Evolutionary conservation across 2,113 vertebrate species (phyloP), one percentile per base, ranked within the genome.

Genomic region (Ahaetulla prasina): DNA sequence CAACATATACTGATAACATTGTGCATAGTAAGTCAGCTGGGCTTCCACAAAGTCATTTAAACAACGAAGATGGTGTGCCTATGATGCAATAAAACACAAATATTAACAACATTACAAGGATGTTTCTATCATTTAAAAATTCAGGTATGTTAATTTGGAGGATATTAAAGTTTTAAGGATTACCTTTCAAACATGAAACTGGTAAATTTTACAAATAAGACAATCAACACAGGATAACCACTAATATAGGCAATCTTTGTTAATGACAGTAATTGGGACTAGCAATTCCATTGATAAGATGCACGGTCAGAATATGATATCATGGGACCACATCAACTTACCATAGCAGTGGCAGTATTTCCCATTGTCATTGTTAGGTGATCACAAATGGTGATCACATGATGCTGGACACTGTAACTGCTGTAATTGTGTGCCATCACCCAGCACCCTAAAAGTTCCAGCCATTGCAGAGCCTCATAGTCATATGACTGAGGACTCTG

Each of bases 1-100:
- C 97, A 99, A 97, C 99, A 99, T 99, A 94, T 99, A 99, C 92
- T 99, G 99, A 97, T 99, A 99, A 97, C 98, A 99, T 86, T 99
- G 99, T 88, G 99, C 99, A 91, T 99, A 99, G 94, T 99, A 99
- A 1, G 98, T 99, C 94, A 98, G 98, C 96, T 99, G 99, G 74
- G 99, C 99, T 97, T 99, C 99, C 88, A 99, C 99, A 96, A 99
- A 99, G 96, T 99, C 99, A 93, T 99, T 99, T 97, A 99, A 96
- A 94, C 99, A 99, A 96, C 98, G 99, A 92, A 99, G 98, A 92
- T 99, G 99, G 96, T 99, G 99, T 52, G 99, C 99, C 99, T 99
- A 85, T 3, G 92, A 93, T 16, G 91, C 23, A 95, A 20, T 0
- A 93, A 43, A 95, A 90, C 23, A 27, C 23, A 43, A 35, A 18